Percentiles rank a stretch among this genome's conserved stretches.
phyloP scores from a whole-genome alignment of 2,888 invertebrate species.

The Odontothrips loti region DNA sequence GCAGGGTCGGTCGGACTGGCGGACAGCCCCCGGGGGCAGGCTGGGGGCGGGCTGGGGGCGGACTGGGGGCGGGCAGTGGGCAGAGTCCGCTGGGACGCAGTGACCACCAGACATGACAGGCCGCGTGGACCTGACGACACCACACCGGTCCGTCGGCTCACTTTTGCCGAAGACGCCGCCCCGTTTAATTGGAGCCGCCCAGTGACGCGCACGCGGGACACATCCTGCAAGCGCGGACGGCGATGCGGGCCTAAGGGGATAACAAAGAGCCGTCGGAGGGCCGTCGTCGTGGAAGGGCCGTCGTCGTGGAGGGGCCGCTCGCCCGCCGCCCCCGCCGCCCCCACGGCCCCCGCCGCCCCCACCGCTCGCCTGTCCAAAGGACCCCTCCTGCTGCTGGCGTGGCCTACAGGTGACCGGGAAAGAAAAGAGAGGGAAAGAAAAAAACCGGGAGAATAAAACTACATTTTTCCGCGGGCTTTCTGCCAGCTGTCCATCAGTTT shows the following conservation, averaged over 20 bases:
- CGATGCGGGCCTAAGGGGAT: neutral
- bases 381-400: neutral
- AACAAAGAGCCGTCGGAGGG: neutral
- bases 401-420: neutral
- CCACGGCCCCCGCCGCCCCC: too few relatives aligned
- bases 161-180: too few relatives aligned
- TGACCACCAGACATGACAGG: too few relatives aligned
- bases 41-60: neutral
- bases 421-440: neutral
- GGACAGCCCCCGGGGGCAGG: neutral
- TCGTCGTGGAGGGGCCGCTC: too few relatives aligned
- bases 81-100: too few relatives aligned
- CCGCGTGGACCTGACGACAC: too few relatives aligned
- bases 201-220: too few relatives aligned
- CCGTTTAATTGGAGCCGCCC: too few relatives aligned
- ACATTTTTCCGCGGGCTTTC: neutral
- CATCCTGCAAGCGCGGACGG: neutral
- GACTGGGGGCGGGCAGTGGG: neutral
- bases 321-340: too few relatives aligned
- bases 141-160: too few relatives aligned
- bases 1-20: neutral
- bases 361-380: neutral
- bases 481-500: slow-evolving; percentile 3
- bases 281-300: too few relatives aligned
- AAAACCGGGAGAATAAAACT: neutral